Base-by-base conservation (phyloP, 2,888 invertebrate genomes). In the Troglohyphantes excavatus region DNA sequence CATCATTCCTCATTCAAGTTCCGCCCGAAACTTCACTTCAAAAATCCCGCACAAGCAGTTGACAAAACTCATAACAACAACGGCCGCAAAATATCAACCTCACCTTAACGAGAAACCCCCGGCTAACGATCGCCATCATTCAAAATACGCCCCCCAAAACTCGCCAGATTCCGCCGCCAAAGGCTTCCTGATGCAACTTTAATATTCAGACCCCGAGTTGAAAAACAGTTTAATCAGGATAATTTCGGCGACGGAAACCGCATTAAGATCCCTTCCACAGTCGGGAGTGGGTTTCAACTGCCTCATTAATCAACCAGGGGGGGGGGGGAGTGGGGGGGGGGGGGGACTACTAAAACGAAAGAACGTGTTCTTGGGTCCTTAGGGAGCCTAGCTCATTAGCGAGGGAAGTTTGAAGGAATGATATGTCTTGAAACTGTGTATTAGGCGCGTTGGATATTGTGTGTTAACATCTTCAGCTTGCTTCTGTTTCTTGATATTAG, bases 161-260 rank as follows among this genome's bases (percentile, higher is more conserved):
- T 5, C 26, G 17, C 33, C 33, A 13, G 33, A 29, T 19, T 68
- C 21, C 33, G 33, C 11, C 33, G 27, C 5, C 13, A 17, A 6
- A 17, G 26, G n/a, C 53, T 53, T 3, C 2, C 13, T 53, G n/a
- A 53, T 53, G 9, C 53, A n/a, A 53, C 13, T 33, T 19, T 68
- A 68, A 68, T 68, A 68, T 68, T 33, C 68, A 68, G 33, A n/a
- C 33, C 17, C n/a, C 13, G 53, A 33, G 33, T n/a, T 67, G 73
- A 73, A 73, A 73, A 73, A 73, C 19, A 39, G 53, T 46, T 73
- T 73, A 73, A 73, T 43, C 23, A 21, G 73, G 73, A 73, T 73
- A 43, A 46, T 46, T 72, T 72, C 46, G 19, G 23, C 21, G 26
- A 23, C 53, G 46, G 72, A 46, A 43, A 26, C 53, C 23, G 46